A percentile compares a stretch with the other conserved stretches of the same genome.
These are phyloP conservation scores for Meandrusa payeni DNA, from an alignment of 2,888 invertebrate species.

Conservation along the genomic window DNA sequence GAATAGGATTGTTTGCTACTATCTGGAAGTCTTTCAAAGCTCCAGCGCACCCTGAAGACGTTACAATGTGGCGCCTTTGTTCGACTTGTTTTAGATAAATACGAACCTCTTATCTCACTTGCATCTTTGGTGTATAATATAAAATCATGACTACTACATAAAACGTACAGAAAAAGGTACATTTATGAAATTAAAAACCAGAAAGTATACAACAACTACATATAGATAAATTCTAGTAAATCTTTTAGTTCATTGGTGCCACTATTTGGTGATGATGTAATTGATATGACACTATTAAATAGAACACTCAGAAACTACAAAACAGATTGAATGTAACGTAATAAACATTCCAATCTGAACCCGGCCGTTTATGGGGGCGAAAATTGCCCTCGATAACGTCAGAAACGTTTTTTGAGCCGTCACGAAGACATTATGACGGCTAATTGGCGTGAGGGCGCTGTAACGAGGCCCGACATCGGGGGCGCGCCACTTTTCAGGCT, in stretches of 20 bases:
- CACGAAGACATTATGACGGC: conserved; percentile 50
- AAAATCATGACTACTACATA: too few relatives aligned
- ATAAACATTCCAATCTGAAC: conserved; percentile 4
- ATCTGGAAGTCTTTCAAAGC: conserved; percentile 28
- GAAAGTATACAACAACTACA: too few relatives aligned
- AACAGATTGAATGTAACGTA: too few relatives aligned
- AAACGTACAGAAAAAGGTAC: too few relatives aligned
- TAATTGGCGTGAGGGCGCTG: conserved; percentile 57
- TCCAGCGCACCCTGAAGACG: conserved; percentile 27
- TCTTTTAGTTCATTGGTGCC: too few relatives aligned
- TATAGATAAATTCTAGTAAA: conserved; percentile 9
- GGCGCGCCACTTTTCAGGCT: conserved; percentile 16
- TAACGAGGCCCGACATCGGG: conserved; percentile 46
- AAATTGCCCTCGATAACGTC: conserved; percentile 39
- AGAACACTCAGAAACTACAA: too few relatives aligned
- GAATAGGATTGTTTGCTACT: conserved; percentile 27
- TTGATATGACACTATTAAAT: too few relatives aligned
- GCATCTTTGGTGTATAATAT: too few relatives aligned
- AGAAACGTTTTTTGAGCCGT: conserved; percentile 45
- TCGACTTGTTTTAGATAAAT: conserved; percentile 15
- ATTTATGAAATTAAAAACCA: too few relatives aligned
- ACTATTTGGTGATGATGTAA: too few relatives aligned
- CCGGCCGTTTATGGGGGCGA: conserved; percentile 6
- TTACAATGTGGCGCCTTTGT: conserved; percentile 35
- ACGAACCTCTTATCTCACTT: conserved; percentile 11